Percentiles rank a stretch among this genome's conserved stretches.
Conservation (phyloP, 2,888 invertebrate genomes). For the Opisthograptis luteolata region DNA sequence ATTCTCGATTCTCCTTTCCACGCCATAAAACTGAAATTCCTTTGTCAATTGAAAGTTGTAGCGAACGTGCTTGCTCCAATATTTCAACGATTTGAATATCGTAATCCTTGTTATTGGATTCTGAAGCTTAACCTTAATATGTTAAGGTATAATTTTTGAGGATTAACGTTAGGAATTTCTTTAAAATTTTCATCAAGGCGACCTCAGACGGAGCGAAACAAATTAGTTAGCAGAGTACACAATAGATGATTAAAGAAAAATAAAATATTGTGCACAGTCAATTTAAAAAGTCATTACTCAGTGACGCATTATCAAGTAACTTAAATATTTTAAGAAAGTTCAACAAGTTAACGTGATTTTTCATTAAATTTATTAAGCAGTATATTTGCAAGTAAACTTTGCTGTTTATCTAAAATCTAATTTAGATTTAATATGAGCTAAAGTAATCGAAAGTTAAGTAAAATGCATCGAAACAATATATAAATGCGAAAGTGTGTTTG, state of each 20-base stretch:
- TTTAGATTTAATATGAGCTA: slow-evolving; percentile 1
- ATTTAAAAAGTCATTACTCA: slow-evolving; percentile 15
- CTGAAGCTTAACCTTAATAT: slow-evolving; percentile 8
- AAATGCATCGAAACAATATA: neutral
- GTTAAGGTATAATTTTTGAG: slow-evolving; percentile 26
- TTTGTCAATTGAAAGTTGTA: slow-evolving; percentile 13
- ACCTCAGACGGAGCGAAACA: slow-evolving; percentile 31
- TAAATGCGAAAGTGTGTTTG: neutral
- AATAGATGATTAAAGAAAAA: slow-evolving; percentile 28
- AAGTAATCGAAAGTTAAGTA: neutral
- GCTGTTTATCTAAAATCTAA: slow-evolving; percentile 2
- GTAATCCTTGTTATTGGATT: neutral
- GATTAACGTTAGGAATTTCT: slow-evolving; percentile 6
- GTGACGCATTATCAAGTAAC: neutral
- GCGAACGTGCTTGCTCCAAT: slow-evolving; percentile 30
- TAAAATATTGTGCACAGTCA: slow-evolving; percentile 18
- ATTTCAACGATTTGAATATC: slow-evolving; percentile 27
- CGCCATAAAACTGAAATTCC: slow-evolving; percentile 28
- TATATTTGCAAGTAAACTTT: neutral
- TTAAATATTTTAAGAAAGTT: slow-evolving; percentile 15
- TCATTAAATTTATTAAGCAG: slow-evolving; percentile 5
- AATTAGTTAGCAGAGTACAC: slow-evolving; percentile 37
- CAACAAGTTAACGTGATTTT: slow-evolving; percentile 5
- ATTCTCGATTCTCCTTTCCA: slow-evolving; percentile 9
- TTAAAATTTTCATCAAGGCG: slow-evolving; percentile 15